Evolutionary conservation across 2,888 invertebrate species (phyloP).

Genomic region (Cheilosia scutellata): DNA sequence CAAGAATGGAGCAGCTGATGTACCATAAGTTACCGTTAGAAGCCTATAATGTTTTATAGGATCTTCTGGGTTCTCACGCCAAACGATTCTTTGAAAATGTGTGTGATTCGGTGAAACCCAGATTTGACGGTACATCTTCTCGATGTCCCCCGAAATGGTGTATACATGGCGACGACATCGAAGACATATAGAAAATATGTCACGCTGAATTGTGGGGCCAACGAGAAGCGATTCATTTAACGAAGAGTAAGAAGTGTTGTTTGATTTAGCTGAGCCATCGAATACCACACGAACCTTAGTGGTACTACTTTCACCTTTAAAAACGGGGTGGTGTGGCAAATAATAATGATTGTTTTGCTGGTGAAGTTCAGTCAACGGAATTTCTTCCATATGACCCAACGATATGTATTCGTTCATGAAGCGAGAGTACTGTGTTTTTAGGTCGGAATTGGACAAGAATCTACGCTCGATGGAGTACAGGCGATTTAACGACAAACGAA

Average conservation of each 20-base stretch:
- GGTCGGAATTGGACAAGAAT: slow-evolving; percentile 14
- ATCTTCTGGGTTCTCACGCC: slow-evolving; percentile 18
- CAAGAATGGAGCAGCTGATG: slow-evolving; percentile 31
- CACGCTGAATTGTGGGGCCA: not conserved
- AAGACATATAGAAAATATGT: slow-evolving; percentile 13
- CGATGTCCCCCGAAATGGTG: slow-evolving; percentile 56
- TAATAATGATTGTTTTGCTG: slow-evolving; percentile 2
- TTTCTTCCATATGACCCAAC: slow-evolving; percentile 47
- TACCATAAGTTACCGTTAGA: not conserved
- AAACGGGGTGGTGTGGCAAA: slow-evolving; percentile 58
- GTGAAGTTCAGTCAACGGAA: slow-evolving; percentile 23
- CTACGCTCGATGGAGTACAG: slow-evolving; percentile 17
- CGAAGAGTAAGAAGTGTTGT: not conserved
- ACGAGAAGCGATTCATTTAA: not conserved
- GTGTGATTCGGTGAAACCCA: slow-evolving; percentile 43
- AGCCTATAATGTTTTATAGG: not conserved
- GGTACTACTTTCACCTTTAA: slow-evolving; percentile 45
- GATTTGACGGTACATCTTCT: slow-evolving; percentile 70
- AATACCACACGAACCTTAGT: slow-evolving; percentile 58
- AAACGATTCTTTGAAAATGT: slow-evolving; percentile 58
- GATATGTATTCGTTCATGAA: slow-evolving; percentile 36
- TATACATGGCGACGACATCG: slow-evolving; percentile 41
- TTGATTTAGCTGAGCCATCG: slow-evolving; percentile 43
- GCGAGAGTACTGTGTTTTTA: slow-evolving; percentile 2
- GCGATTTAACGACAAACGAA: slow-evolving; percentile 6